phyloP scores from a whole-genome alignment of 2,113 vertebrate species.

The Sinocyclocheilus grahami region DNA sequence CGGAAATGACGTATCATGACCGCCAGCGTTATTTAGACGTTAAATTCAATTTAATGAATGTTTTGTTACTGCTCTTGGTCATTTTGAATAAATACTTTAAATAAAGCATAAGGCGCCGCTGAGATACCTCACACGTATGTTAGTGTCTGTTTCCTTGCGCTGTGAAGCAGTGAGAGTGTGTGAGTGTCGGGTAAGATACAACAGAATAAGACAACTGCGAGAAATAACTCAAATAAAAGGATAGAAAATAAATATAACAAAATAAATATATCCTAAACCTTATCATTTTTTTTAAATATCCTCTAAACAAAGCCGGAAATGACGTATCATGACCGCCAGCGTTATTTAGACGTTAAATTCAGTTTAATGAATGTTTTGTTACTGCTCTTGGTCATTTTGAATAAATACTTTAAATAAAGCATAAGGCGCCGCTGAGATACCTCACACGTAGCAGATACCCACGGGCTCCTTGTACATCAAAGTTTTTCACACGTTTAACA shows the following conservation, averaged over 20 bases:
- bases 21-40: background rate
- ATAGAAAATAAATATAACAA: background rate
- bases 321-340: background rate
- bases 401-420: background rate
- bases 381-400: background rate
- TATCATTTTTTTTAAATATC: background rate
- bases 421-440: constrained; percentile 7
- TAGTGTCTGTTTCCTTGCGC: background rate
- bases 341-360: background rate
- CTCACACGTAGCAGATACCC: background rate
- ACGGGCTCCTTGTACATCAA: background rate
- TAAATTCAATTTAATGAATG: background rate
- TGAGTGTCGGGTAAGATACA: background rate
- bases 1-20: constrained; percentile 23
- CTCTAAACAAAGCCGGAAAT: constrained; percentile 20
- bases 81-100: background rate
- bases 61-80: background rate
- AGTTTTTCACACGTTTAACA: background rate
- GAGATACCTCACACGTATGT: background rate
- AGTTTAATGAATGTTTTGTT: constrained; percentile 52
- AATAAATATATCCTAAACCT: background rate
- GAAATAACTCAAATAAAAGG: constrained; percentile 26
- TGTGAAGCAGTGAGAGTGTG: background rate
- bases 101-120: background rate
- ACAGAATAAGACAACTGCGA: background rate